Conservation (phyloP, 2,113 vertebrate species). For the Uropsilus gracilis region DNA sequence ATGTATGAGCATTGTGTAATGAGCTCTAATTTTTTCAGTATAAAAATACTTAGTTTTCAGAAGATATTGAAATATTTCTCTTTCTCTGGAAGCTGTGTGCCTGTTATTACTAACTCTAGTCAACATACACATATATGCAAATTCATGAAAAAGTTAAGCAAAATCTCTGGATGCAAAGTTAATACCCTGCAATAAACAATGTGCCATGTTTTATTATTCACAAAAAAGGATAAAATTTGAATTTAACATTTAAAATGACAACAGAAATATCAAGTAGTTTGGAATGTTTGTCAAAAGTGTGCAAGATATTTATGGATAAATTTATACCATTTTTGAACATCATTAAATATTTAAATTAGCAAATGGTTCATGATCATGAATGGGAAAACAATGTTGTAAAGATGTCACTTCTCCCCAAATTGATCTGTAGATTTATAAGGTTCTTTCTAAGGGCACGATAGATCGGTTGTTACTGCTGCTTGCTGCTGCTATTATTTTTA, state of each 20-base stretch:
- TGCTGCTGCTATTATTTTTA: background rate
- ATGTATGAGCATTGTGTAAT: too few relatives aligned
- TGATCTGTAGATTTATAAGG: too few relatives aligned
- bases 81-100: background rate
- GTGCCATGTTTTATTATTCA: background rate
- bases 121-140: background rate
- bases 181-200: background rate
- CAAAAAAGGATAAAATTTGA: constrained; percentile 28
- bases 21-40: too few relatives aligned
- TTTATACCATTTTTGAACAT: background rate
- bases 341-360: background rate
- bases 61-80: too few relatives aligned
- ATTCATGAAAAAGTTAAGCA: background rate
- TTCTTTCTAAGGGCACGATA: background rate
- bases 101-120: background rate
- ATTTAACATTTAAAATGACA: background rate
- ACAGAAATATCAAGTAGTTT: background rate
- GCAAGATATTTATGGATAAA: background rate
- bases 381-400: background rate
- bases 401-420: background rate
- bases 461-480: background rate
- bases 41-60: too few relatives aligned
- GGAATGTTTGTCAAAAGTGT: background rate
- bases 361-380: background rate
- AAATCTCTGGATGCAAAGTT: background rate